Base-by-base conservation (phyloP, 1,140 invertebrate genomes). In the Drosophila repleta region DNA sequence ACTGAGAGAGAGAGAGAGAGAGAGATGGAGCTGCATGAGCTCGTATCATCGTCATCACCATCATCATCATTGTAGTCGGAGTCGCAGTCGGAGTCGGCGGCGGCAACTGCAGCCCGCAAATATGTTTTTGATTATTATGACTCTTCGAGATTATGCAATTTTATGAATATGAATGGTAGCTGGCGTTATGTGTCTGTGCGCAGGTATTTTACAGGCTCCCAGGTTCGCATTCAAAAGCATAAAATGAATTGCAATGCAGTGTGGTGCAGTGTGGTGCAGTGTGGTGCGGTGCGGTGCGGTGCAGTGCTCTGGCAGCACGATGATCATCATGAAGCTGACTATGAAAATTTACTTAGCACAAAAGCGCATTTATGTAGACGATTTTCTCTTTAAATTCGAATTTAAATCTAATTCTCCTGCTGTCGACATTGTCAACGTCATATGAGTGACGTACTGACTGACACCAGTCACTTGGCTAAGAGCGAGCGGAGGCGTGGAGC, bases 81-180 rank as follows among this genome's bases (percentile, higher is more conserved):
- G 11, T 35, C 11, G 32, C 11, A 35, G 32, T 11, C 10, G 32
- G 1, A 35, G 39, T 41, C 39, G n/a, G 2, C 37, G 35, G 18
- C 29, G 17, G 35, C 39, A 52, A 52, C 65, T 57, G 72, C 67
- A 74, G 58, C 66, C 80, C 87, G 76, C 85, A 81, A 90, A 89
- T 89, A 89, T 89, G 85, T 81, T 90, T 90, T 89, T 89, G 85
- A 89, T 89, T 89, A 90, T 90, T 87, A 87, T 81, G 87, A 80
- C 85, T 90, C 78, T 90, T 89, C 85, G 74, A 89, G 85, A 90
- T 90, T 90, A 89, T 89, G 87, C 81, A 89, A 90, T 89, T 89
- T 89, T 90, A 85, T 90, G 85, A 89, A 90, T 90, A 90, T 87
- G 74, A 89, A 90, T 89, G 77, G 63, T 68, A 80, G 84, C 90